Base-by-base conservation (phyloP, 2,113 vertebrate species). In the Osmerus eperlanus region DNA sequence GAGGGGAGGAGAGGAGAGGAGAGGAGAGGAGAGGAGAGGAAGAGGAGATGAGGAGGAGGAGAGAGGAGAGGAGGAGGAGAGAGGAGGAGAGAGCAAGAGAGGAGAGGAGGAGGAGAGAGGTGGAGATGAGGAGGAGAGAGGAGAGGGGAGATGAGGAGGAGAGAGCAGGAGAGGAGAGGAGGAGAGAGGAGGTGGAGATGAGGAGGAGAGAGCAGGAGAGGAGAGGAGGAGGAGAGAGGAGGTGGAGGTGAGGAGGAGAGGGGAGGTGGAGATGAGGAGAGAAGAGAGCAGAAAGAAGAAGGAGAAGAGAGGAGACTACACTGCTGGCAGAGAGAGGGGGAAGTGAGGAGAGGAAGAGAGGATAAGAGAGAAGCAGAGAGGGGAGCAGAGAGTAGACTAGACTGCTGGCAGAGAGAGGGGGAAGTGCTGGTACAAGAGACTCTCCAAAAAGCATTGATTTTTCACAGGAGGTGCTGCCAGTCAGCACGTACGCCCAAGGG, bases 401-500 rank as follows among this genome's bases (percentile, higher is more conserved):
- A 47, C 41, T 47, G 41, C 11, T 47, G 41, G 2, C 41, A 47
- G 9, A 47, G 2, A 5, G 41, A 47, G 41, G 8, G 41, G 41
- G 41, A 47, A 47, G 41, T 47, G 41, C 41, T 47, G 79, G 25
- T 21, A 81, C 85, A 84, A 87, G 86, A 85, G 75, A 75, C 84
- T 87, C 75, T 89, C 90, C 77, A 89, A 89, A 88, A 84, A 84
- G 65, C 79, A 78, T 81, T 77, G 79, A 88, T 83, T 88, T 80
- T 83, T 79, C 76, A 65, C 79, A 78, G 79, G 88, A 83, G 81
- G 66, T 67, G 76, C 85, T 86, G 84, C 82, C 71, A 78, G 85
- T 89, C 76, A 79, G 90, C 91, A 92, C 88, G 89, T 91, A 91
- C 79, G 23, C 83, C 78, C 70, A 74, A 75, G 68, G 78, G 77